Evolutionary conservation across 2,113 vertebrate species (phyloP).

Genomic region (Baryphthengus martii): DNA sequence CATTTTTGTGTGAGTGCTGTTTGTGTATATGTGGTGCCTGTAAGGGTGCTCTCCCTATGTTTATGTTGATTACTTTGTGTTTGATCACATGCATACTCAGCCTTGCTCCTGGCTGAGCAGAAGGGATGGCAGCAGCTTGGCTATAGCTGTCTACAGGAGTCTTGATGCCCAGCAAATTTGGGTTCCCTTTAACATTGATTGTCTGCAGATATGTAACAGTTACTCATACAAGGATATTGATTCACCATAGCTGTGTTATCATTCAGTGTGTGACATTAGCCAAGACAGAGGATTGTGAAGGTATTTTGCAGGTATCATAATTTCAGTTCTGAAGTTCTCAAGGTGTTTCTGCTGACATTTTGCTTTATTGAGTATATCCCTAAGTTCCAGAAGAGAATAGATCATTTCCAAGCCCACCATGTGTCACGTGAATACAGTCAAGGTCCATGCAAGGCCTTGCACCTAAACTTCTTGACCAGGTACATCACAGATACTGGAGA

Average conservation of each 20-base stretch:
- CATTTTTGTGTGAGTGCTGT: neutral
- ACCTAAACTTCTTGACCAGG: neutral
- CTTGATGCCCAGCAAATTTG: neutral
- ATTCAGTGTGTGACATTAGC: neutral
- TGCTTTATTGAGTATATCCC: neutral
- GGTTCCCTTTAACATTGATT: neutral
- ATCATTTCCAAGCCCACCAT: neutral
- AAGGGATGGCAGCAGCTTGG: neutral
- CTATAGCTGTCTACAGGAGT: neutral
- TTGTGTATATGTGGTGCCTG: neutral
- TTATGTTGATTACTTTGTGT: neutral
- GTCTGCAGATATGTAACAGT: neutral
- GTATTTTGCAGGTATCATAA: neutral
- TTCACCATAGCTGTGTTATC: neutral
- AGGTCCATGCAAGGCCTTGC: neutral
- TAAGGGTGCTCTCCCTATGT: neutral
- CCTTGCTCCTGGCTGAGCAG: neutral
- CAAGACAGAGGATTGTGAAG: neutral
- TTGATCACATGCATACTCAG: rapidly evolving
- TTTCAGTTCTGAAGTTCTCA: neutral
- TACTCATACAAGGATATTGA: neutral
- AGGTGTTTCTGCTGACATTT: neutral
- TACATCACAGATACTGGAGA: neutral
- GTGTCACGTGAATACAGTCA: rapidly evolving
- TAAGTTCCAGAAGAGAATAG: neutral